Conservation (phyloP, 2,113 vertebrate species). For the Anhinga rufa region DNA sequence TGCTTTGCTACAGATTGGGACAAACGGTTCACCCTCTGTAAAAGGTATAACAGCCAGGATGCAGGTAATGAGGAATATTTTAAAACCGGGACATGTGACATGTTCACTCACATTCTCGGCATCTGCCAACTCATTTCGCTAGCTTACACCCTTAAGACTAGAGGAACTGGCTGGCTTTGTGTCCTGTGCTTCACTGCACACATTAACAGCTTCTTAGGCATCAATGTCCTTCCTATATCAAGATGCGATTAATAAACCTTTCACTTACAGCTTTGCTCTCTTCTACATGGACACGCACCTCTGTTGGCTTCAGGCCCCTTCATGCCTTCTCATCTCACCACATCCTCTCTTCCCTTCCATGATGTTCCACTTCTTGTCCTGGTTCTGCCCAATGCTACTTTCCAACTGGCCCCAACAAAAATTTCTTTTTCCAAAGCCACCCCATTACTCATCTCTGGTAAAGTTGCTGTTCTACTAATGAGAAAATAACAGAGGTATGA, state of each 20-base stretch:
- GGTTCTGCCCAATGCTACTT: not conserved
- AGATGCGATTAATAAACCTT: not conserved
- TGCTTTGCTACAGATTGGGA: not conserved
- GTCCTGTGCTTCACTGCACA: not conserved
- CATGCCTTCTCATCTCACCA: not conserved
- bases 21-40: not conserved
- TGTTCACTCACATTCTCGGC: not conserved
- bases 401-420: not conserved
- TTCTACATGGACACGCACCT: not conserved
- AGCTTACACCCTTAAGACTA: not conserved
- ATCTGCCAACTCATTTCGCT: not conserved
- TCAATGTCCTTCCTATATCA: not conserved
- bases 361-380: fast-evolving
- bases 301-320: not conserved
- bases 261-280: not conserved
- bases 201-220: not conserved
- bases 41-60: not conserved
- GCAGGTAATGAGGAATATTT: not conserved
- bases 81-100: not conserved
- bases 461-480: not conserved
- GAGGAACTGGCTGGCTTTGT: not conserved
- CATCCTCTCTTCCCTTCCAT: not conserved
- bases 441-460: not conserved
- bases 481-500: not conserved
- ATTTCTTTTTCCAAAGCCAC: not conserved